Evolutionary conservation across 2,113 vertebrate genomes (phyloP), one percentile per base, ranked within the genome.

Genomic region (Oncorhynchus keta): DNA sequence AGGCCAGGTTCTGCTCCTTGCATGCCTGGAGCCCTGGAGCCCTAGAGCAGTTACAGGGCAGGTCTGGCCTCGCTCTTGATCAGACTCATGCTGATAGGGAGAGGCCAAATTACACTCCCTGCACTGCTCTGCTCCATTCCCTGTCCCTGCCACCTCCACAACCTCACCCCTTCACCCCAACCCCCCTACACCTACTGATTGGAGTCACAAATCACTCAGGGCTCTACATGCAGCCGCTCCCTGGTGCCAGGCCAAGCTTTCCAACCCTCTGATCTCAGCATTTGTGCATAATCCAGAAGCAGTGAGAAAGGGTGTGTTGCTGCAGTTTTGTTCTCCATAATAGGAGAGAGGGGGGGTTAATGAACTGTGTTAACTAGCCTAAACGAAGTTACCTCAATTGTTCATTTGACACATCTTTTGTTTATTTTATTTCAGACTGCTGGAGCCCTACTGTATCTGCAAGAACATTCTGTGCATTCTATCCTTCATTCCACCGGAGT

Each of bases 401-500:
- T 45, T 45, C 9, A 45, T 45, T 45, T 45, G 9, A 45, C 39
- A 45, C 2, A 45, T 12, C 39, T 45, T 11, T 45, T 45, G 9
- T 45, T 45, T 45, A 18, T 70, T 82, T 24, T 11, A 18, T 85
- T 79, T 79, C 81, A 87, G 79, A 70, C 3, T 55, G 26, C 14
- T 45, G 39, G 39, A 14, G 32, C 70, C 18, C 7, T 61, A 8
- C 65, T 18, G 26, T 51, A 39, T 39, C 80, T 57, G 73, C 76
- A 66, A 82, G 91, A 90, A 91, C 14, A 0, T 90, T 94, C 96
- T 95, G 95, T 95, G 95, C 87, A 84, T 95, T 92, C 95, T 97
- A 94, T 99, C 98, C 98, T 99, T 99, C 98, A 99, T 99, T 99
- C 98, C 98, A 99, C 97, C 98, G 97, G 98, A 99, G 98, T 99